Percentiles rank a stretch among this genome's conserved stretches.
phyloP scores from a whole-genome alignment of 2,113 vertebrate genomes.

The Tupaia chinensis region DNA sequence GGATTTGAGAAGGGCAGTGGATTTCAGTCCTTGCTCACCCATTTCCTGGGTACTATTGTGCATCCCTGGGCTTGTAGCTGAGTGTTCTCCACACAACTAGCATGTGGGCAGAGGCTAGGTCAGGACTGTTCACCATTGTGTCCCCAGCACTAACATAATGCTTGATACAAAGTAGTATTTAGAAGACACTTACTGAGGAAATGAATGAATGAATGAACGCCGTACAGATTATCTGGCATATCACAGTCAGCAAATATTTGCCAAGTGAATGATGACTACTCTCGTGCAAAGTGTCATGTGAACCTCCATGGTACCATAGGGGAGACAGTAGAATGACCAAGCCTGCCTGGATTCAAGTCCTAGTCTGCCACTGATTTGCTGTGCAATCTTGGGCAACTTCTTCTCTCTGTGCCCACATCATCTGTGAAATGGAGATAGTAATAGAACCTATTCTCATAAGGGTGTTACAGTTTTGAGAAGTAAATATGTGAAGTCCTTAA shows the following conservation, averaged over 20 bases:
- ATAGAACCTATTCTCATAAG: not conserved
- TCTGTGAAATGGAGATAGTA: not conserved
- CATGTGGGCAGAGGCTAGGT: not conserved
- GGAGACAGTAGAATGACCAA: not conserved
- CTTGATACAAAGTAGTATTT: not conserved
- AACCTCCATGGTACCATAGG: rapidly evolving
- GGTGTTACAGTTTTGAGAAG: not conserved
- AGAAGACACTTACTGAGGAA: not conserved
- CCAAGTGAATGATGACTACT: not conserved
- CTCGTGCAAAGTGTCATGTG: not conserved
- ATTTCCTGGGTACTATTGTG: not conserved
- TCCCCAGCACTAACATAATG: not conserved
- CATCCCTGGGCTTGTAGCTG: not conserved
- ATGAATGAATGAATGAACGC: not conserved
- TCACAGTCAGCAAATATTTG: not conserved
- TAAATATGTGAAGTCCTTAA: not conserved
- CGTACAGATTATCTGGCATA: not conserved
- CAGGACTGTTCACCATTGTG: not conserved
- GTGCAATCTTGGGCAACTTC: not conserved
- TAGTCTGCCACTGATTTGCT: not conserved
- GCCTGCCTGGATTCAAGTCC: not conserved
- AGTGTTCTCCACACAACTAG: not conserved
- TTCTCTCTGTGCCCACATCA: not conserved
- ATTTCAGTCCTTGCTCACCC: not conserved
- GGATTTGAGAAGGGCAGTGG: not conserved